Percentiles rank a stretch among this genome's conserved stretches.
Evolutionary conservation across 1,140 invertebrate species (phyloP).

Genomic region (Rhopalosiphum padi): DNA sequence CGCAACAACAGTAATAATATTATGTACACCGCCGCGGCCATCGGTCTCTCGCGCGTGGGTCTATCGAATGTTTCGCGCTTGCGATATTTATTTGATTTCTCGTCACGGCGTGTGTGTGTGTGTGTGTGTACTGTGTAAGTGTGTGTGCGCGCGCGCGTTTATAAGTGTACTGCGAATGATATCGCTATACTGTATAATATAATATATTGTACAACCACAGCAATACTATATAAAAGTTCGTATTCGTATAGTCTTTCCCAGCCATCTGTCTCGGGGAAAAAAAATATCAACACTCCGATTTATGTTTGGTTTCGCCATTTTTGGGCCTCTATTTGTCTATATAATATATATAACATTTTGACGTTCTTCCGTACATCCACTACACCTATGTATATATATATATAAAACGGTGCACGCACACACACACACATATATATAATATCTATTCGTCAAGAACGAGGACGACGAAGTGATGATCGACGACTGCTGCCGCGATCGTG

Average conservation of each 20-base stretch:
- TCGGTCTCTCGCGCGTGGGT: constrained; percentile 17
- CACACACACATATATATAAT: neutral
- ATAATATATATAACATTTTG: neutral
- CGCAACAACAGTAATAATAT: neutral
- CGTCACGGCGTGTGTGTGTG: neutral
- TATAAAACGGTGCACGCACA: too few species aligned
- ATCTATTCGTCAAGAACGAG: neutral
- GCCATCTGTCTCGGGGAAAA: neutral
- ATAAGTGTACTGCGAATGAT: neutral
- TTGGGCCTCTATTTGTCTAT: neutral
- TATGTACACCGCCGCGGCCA: neutral
- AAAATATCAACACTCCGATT: neutral
- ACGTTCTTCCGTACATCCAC: neutral
- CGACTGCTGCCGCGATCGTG: neutral
- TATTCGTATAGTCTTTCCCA: neutral
- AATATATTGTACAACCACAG: neutral
- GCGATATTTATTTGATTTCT: constrained; percentile 15
- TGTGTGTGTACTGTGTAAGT: neutral
- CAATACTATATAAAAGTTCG: neutral
- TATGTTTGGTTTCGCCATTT: neutral
- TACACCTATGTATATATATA: neutral
- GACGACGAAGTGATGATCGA: neutral
- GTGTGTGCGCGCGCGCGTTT: too few species aligned
- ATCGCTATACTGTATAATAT: neutral
- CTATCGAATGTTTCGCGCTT: constrained; percentile 9